Percentiles rank a stretch among this genome's conserved stretches.
These are phyloP conservation scores for Apodemia zela DNA, from an alignment of 2,888 invertebrate species.

Conservation along the genomic window DNA sequence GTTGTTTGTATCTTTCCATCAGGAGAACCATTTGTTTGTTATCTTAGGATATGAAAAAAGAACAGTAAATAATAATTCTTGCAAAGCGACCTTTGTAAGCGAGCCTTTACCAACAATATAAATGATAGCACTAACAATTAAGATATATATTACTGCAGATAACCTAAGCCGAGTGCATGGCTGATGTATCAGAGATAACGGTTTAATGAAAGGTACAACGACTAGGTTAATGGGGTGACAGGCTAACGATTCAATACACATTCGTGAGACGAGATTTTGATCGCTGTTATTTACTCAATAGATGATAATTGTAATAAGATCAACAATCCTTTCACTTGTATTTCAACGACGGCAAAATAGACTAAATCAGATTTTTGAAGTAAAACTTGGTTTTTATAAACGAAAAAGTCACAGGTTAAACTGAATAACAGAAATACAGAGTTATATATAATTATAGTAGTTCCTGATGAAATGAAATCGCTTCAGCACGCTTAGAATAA, in stretches of 20 bases:
- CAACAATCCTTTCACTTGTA: neutral
- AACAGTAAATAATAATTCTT: neutral
- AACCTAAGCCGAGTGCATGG: slow-evolving; percentile 30
- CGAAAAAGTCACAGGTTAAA: no score
- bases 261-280: slow-evolving; percentile 26
- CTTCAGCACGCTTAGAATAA: no score
- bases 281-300: slow-evolving; percentile 11
- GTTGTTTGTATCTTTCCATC: no score
- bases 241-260: slow-evolving; percentile 25
- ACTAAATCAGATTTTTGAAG: no score
- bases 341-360: no score
- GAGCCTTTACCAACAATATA: slow-evolving; percentile 6
- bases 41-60: no score
- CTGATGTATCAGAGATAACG: slow-evolving; percentile 31
- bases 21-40: neutral
- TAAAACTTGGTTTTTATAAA: no score
- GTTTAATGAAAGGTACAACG: slow-evolving; percentile 30
- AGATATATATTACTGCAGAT: slow-evolving; percentile 33
- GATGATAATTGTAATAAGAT: slow-evolving; percentile 12
- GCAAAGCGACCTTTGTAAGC: neutral
- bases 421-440: no score
- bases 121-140: slow-evolving; percentile 22
- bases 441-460: no score
- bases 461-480: no score
- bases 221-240: slow-evolving; percentile 32